Percentiles rank a stretch among this genome's conserved stretches.
phyloP scores from a whole-genome alignment of 2,113 vertebrate genomes.

The Larimichthys polyactis region DNA sequence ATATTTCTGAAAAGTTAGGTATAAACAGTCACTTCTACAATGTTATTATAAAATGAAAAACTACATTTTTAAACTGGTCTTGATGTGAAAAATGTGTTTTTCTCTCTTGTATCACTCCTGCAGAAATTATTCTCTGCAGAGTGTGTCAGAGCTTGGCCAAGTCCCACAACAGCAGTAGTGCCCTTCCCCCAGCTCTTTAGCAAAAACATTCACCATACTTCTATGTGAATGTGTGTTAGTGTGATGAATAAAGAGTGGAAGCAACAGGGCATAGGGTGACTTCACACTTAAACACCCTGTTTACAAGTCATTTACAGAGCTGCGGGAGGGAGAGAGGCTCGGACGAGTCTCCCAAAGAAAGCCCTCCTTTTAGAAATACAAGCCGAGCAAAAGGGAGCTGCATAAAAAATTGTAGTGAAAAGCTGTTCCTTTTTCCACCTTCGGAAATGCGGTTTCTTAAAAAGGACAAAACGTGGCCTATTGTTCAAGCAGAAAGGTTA shows the following conservation, averaged over 20 bases:
- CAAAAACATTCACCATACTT: constrained; percentile 65
- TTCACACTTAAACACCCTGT: constrained; percentile 78
- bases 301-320: constrained; percentile 74
- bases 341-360: constrained; percentile 45
- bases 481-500: constrained; percentile 10
- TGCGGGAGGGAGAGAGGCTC: constrained; percentile 52
- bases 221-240: constrained; percentile 56
- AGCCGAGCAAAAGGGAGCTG: constrained; percentile 20
- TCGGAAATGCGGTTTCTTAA: constrained; percentile 1
- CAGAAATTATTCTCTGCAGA: constrained; percentile 34
- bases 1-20: constrained; percentile 4
- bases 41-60: not conserved
- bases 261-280: constrained; percentile 67
- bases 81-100: too few relatives aligned
- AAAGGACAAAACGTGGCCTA: not conserved
- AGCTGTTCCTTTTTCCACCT: not conserved
- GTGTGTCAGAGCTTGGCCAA: constrained; percentile 25
- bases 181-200: constrained; percentile 60
- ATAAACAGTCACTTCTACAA: not conserved
- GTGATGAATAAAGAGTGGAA: constrained; percentile 78
- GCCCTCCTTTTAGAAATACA: constrained; percentile 41
- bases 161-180: constrained; percentile 30
- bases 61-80: too few relatives aligned
- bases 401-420: constrained; percentile 9
- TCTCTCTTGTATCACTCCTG: constrained; percentile 1